Evolutionary conservation across 1,140 invertebrate genomes (phyloP).

Genomic region (Meloidogyne hapla): DNA sequence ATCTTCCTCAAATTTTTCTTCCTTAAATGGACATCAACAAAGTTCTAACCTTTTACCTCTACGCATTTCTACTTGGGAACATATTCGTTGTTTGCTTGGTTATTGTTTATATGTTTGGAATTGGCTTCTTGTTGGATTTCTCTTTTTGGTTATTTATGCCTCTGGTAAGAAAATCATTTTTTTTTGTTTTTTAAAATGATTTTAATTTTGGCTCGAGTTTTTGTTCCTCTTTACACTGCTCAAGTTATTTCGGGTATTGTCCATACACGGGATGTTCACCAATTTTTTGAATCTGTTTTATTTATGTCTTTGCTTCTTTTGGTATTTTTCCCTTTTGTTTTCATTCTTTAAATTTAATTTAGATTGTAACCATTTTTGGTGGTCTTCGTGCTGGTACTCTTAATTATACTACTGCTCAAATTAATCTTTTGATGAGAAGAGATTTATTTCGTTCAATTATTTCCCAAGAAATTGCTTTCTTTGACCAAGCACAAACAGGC

Average conservation of each 20-base stretch:
- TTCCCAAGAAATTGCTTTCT: constrained; percentile 50
- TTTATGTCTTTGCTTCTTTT: constrained; percentile 20
- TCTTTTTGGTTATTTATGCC: constrained; percentile 38
- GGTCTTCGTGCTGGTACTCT: constrained; percentile 49
- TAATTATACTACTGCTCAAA: constrained; percentile 43
- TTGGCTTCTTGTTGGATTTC: constrained; percentile 31
- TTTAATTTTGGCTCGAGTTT: constrained; percentile 48
- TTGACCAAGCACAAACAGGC: constrained; percentile 46
- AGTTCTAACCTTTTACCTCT: background rate
- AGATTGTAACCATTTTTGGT: constrained; percentile 28
- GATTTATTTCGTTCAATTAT: constrained; percentile 46
- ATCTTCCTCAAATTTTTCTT: background rate
- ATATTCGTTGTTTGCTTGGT: constrained; percentile 26
- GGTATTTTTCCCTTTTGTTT: background rate
- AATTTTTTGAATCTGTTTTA: constrained; percentile 44
- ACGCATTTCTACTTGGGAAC: constrained; percentile 22
- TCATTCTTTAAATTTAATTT: background rate
- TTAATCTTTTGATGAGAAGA: constrained; percentile 42
- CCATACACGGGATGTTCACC: constrained; percentile 29
- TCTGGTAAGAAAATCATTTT: constrained; percentile 16
- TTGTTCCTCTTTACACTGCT: constrained; percentile 48
- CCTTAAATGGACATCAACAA: background rate
- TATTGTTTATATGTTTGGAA: constrained; percentile 33
- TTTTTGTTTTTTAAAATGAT: constrained; percentile 2
- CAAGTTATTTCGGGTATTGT: constrained; percentile 48